Evolutionary conservation across 2,113 vertebrate genomes (phyloP).

Genomic region (Percopsis transmontana): DNA sequence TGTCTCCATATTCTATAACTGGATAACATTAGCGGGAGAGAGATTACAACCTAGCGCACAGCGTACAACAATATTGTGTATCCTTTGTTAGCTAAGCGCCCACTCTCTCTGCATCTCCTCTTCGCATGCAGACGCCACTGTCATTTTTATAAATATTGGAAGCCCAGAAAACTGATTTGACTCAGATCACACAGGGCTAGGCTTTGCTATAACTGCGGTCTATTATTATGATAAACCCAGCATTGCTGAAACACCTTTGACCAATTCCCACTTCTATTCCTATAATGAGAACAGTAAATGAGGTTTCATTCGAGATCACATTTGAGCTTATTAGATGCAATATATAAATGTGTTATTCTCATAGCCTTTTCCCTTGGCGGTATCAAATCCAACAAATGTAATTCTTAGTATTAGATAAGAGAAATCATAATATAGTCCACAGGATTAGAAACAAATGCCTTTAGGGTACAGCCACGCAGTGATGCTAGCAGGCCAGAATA

Average conservation of each 20-base stretch:
- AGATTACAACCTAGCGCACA: not conserved
- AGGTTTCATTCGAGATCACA: not conserved
- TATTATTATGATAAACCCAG: slow-evolving; percentile 7
- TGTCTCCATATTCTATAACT: no score
- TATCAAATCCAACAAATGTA: not conserved
- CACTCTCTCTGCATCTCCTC: no score
- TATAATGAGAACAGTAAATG: not conserved
- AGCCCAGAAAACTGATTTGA: no score
- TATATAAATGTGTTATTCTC: not conserved
- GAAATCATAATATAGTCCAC: not conserved
- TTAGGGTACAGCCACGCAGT: not conserved
- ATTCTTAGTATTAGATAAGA: not conserved
- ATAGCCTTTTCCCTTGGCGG: not conserved
- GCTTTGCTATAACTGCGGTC: slow-evolving; percentile 23
- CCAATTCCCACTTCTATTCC: not conserved
- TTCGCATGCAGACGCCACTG: no score
- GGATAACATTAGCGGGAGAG: not conserved
- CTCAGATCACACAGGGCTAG: not conserved
- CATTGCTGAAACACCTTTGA: not conserved
- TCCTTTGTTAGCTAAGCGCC: no score
- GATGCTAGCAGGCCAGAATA: slow-evolving; percentile 1
- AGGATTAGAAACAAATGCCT: not conserved
- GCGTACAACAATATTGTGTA: no score
- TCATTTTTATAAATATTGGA: no score
- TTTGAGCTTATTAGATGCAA: not conserved